Conservation (phyloP, 1,140 invertebrate species). For the Trichonephila clavata region DNA sequence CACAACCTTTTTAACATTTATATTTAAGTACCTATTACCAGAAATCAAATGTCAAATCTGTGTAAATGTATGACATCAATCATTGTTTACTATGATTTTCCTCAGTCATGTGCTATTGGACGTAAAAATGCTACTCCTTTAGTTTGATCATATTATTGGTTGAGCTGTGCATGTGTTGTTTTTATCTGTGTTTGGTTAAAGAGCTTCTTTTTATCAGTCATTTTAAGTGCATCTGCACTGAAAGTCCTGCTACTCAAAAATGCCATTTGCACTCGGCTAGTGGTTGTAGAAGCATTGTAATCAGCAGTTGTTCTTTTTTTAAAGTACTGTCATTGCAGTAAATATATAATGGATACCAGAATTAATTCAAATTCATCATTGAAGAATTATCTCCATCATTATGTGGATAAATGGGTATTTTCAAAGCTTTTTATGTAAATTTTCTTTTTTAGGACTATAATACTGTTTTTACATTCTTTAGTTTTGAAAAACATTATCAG, state of each 20-base stretch:
- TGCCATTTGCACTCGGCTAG: constrained; percentile 33
- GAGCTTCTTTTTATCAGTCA: constrained; percentile 37
- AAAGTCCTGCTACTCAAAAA: not conserved
- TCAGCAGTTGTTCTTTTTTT: not conserved
- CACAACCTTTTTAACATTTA: too few species aligned
- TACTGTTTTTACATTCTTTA: too few species aligned
- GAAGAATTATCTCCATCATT: not conserved
- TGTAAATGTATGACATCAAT: constrained; percentile 6
- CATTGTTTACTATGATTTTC: constrained; percentile 1
- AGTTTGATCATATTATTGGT: not conserved
- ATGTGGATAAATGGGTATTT: not conserved
- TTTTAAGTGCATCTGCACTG: constrained; percentile 47
- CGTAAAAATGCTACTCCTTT: not conserved
- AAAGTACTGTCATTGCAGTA: not conserved
- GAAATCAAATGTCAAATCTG: not conserved
- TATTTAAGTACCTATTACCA: not conserved
- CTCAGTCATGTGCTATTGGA: not conserved
- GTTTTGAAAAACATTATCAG: too few species aligned
- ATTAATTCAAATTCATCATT: too few species aligned
- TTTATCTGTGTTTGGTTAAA: constrained; percentile 64
- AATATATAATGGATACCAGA: too few species aligned
- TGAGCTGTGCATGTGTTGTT: not conserved
- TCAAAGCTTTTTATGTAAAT: not conserved
- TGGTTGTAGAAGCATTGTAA: not conserved
- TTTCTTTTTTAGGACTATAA: not conserved